These are phyloP conservation scores for Erpobdella octoculata DNA, from an alignment of 2,888 invertebrate species.

Conservation along the genomic window DNA sequence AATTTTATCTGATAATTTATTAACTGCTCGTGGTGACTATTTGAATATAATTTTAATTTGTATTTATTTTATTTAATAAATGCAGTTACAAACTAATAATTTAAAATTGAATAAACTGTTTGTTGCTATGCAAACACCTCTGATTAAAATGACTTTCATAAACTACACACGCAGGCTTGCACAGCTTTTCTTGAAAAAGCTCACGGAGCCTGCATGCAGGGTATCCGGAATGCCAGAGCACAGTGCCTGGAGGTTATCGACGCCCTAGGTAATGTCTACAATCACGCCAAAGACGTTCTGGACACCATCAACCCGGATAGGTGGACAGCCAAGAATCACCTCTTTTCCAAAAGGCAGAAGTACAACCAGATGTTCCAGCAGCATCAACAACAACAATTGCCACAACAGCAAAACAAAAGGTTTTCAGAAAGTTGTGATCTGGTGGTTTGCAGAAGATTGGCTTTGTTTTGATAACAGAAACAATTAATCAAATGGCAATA, in stretches of 20 bases:
- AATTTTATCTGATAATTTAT: no score
- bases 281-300: conserved; percentile 35
- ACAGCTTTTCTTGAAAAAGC: conserved; percentile 30
- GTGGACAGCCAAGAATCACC: conserved; percentile 35
- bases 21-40: no score
- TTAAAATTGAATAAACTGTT: no score
- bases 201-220: conserved; percentile 34
- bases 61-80: no score
- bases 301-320: conserved; percentile 38
- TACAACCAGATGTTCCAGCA: neutral
- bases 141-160: no score
- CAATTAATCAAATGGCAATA: neutral
- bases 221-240: conserved; percentile 34
- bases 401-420: neutral
- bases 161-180: no score
- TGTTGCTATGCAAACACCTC: no score
- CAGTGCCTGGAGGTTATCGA: conserved; percentile 37
- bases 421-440: neutral
- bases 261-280: conserved; percentile 37
- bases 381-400: neutral
- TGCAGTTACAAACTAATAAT: no score
- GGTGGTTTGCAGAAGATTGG: neutral
- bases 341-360: neutral
- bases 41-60: no score
- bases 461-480: neutral